These are phyloP conservation scores for Stenoptilia bipunctidactyla DNA, from an alignment of 2,888 invertebrate species.

Conservation along the genomic window DNA sequence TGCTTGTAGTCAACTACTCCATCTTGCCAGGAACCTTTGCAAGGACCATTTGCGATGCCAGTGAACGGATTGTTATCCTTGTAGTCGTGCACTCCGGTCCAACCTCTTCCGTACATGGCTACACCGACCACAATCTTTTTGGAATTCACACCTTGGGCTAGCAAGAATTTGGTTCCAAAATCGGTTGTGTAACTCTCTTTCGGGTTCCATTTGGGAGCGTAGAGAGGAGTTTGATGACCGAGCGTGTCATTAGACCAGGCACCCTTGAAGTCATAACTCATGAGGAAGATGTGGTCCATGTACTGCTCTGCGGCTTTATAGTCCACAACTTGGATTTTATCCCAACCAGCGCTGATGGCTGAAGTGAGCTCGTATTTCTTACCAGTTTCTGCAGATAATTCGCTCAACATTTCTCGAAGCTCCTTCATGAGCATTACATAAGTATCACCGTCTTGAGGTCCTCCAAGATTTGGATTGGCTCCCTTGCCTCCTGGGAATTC, in stretches of 20 bases:
- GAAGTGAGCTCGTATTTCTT: constrained; percentile 60
- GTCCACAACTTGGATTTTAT: constrained; percentile 61
- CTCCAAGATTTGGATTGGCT: constrained; percentile 54
- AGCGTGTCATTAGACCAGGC: constrained; percentile 62
- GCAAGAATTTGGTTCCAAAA: constrained; percentile 50
- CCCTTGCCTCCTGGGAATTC: constrained; percentile 66
- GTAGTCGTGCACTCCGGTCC: constrained; percentile 55
- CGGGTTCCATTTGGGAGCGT: constrained; percentile 53
- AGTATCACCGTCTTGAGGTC: constrained; percentile 49
- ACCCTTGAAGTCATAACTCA: constrained; percentile 64
- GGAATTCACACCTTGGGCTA: constrained; percentile 57
- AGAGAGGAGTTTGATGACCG: constrained; percentile 52
- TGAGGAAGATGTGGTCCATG: constrained; percentile 63
- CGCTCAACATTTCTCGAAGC: constrained; percentile 53
- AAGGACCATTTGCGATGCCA: constrained; percentile 53
- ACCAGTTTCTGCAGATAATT: constrained; percentile 47
- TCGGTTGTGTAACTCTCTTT: constrained; percentile 65
- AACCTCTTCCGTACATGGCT: constrained; percentile 62
- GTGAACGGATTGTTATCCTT: constrained; percentile 51
- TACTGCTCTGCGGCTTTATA: constrained; percentile 56
- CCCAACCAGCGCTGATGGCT: constrained; percentile 65
- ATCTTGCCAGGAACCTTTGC: constrained; percentile 62
- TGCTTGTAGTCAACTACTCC: constrained; percentile 62
- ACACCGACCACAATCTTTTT: constrained; percentile 60
- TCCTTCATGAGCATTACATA: constrained; percentile 57